Percentiles rank a stretch among this genome's conserved stretches.
These are phyloP conservation scores for Brassicogethes aeneus DNA, from an alignment of 2,888 invertebrate genomes.

Conservation along the genomic window DNA sequence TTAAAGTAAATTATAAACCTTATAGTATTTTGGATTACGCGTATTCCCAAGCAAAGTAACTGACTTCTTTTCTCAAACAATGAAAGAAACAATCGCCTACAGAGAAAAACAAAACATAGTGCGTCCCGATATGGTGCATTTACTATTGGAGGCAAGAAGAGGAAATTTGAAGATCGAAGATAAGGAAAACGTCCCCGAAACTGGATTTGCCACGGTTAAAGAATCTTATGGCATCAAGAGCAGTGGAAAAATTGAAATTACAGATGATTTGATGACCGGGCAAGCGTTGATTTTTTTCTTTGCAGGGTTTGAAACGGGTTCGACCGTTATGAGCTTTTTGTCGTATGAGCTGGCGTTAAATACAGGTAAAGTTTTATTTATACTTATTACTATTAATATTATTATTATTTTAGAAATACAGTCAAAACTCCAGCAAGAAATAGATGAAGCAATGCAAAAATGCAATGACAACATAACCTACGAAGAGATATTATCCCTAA, in stretches of 20 bases:
- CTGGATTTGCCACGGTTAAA: constrained; percentile 28
- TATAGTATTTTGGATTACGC: background rate
- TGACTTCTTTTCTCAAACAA: constrained; percentile 17
- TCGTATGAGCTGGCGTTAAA: constrained; percentile 10
- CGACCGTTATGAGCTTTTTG: constrained; percentile 6
- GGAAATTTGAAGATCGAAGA: constrained; percentile 25
- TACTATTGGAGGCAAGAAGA: constrained; percentile 47
- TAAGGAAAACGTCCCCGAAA: constrained; percentile 9
- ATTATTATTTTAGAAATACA: constrained; percentile 6
- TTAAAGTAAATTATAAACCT: background rate
- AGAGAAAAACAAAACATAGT: constrained; percentile 23
- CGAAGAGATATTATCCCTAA: constrained; percentile 8
- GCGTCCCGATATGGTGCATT: constrained; percentile 43
- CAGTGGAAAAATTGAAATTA: background rate
- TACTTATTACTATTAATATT: no score
- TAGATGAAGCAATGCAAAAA: constrained; percentile 4
- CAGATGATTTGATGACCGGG: constrained; percentile 9
- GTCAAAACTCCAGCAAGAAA: constrained; percentile 5
- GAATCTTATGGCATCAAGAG: constrained; percentile 18
- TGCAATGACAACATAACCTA: constrained; percentile 8
- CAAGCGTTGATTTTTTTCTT: constrained; percentile 11
- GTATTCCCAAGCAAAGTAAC: constrained; percentile 8
- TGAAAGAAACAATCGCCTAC: constrained; percentile 17
- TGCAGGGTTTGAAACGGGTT: constrained; percentile 10
- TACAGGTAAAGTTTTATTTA: background rate